Evolutionary conservation across 2,113 vertebrate species (phyloP), one percentile per base, ranked within the genome.

Genomic region (Poecile atricapillus): DNA sequence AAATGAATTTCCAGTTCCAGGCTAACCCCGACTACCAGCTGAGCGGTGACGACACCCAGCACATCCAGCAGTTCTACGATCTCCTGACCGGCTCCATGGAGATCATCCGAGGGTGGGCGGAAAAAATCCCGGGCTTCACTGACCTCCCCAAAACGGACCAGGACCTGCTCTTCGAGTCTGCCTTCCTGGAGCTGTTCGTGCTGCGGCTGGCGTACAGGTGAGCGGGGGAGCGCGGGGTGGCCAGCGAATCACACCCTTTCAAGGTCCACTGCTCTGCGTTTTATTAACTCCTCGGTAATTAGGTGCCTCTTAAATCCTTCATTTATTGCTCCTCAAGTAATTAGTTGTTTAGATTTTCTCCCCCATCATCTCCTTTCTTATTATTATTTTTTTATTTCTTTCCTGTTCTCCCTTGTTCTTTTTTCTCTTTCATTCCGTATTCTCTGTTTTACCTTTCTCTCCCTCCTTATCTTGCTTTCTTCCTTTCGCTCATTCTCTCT

Each of bases 11-110:
- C 98, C 98, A 99, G 99, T 99, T 99, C 97, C 99, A 99, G 98
- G 98, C 99, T 31, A 99, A 99, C 98, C 99, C 99, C 94, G 99
- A 99, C 98, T 99, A 99, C 98, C 99, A 99, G 98, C 98, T 99
- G 98, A 98, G 98, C 94, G 99, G 99, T 83, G 99, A 99, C 89
- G 99, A 99, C 98, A 99, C 99, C 53, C 99, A 99, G 97, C 99
- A 99, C 94, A 99, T 99, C 98, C 99, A 99, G 98, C 99, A 99
- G 97, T 99, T 99, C 98, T 99, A 99, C 49, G 99, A 99, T 96
- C 99, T 99, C 69, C 95, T 99, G 92, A 99, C 99, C 85, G 99
- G 99, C 96, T 99, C 99, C 98, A 99, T 99, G 99, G 99, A 99
- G 98, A 99, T 99, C 98, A 99, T 99, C 98, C 98, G 99, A 74